phyloP scores from a whole-genome alignment of 2,888 invertebrate species.

The Cylindroiulus punctatus region DNA sequence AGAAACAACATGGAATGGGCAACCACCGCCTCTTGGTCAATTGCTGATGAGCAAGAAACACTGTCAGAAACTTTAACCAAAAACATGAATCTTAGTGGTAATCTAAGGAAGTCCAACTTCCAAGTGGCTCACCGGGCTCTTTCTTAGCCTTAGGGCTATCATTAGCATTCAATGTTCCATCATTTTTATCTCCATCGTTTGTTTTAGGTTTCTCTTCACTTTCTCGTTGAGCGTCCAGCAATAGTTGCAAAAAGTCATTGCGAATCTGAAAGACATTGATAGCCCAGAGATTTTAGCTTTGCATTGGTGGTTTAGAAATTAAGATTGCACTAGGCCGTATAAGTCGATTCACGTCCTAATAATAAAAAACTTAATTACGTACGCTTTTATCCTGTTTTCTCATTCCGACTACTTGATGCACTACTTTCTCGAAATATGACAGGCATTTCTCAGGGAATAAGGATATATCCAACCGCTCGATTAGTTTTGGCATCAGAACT shows the following conservation, averaged over 20 bases:
- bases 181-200: not conserved
- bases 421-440: slow-evolving; percentile 37
- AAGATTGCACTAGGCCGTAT: too few species aligned
- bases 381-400: slow-evolving; percentile 31
- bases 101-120: not conserved
- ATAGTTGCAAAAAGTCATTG: slow-evolving; percentile 53
- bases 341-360: not conserved
- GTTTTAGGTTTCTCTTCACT: not conserved
- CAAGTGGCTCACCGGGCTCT: not conserved
- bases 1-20: slow-evolving; percentile 52
- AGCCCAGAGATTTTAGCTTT: not conserved
- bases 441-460: not conserved
- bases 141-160: not conserved
- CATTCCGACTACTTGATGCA: slow-evolving; percentile 35
- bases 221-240: slow-evolving; percentile 52
- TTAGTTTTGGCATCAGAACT: slow-evolving; percentile 17
- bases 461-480: slow-evolving; percentile 32
- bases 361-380: not conserved
- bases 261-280: not conserved
- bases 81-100: not conserved
- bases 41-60: slow-evolving; percentile 11
- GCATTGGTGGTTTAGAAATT: not conserved
- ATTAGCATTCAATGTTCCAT: not conserved
- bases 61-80: not conserved
- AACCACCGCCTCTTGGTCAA: slow-evolving; percentile 47